Base-by-base conservation (phyloP, 2,113 vertebrate species). In the Microtus ochrogaster region DNA sequence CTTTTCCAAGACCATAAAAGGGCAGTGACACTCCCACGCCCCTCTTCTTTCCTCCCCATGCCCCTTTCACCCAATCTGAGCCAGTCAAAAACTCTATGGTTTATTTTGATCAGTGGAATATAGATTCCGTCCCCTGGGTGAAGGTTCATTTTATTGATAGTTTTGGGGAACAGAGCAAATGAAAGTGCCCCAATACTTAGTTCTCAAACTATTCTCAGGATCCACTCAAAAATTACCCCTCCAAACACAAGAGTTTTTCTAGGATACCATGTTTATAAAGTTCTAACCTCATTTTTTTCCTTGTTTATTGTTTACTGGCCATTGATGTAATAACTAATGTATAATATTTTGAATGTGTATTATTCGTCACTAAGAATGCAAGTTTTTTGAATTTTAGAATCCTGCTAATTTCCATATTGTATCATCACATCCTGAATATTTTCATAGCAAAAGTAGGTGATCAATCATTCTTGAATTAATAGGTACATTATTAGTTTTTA, bases 381-480 rank as follows among this genome's bases (percentile, higher is more conserved):
- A n/a, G 1, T 14, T 89, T n/a, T 6, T 2, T 11, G 12, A 94
- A 58, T 11, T 3, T 4, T 33, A 28, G 12, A 13, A 81, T 76
- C 79, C 63, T 81, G 3, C 36, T 16, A 26, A 7, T 88, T 90
- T 85, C 78, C 10, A 39, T 77, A 61, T 26, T 11, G 0, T 72
- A 78, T 36, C 28, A 30, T 22, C 2, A 11, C 2, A 16, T 26
- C 39, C 14, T 47, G 74, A 93, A 86, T 16, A 2, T 72, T 93
- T 88, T 63, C 21, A 22, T 47, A 49, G 16, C 16, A 96, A 86
- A 55, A 41, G 7, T 9, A n/a, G 52, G 0, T 13, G 2, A 2
- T 68, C n/a, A 44, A 49, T 55, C 7, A 63, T 4, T 68, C 94
- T 96, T 83, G n/a, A 95, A 76, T 88, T 86, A 77, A 55, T 49